These are phyloP conservation scores for Helicoverpa zea DNA, from an alignment of 1,140 invertebrate species.

Conservation along the genomic window DNA sequence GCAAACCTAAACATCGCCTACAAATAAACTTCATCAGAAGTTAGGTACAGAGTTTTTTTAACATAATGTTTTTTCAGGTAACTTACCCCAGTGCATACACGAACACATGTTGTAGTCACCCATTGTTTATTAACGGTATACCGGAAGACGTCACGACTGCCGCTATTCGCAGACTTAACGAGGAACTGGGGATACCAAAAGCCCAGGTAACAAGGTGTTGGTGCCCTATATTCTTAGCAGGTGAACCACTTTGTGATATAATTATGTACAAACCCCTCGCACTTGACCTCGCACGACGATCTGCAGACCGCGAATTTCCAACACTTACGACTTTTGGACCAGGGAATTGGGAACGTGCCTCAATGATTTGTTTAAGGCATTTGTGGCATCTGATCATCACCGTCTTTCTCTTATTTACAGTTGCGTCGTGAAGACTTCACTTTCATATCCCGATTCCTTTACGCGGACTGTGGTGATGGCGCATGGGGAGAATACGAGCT, in stretches of 20 bases:
- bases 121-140: slow-evolving; percentile 93
- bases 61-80: slow-evolving; percentile 84
- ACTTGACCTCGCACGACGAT: no score
- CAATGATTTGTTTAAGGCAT: no score
- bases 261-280: no score
- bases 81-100: slow-evolving; percentile 95
- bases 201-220: slow-evolving; percentile 55
- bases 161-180: slow-evolving; percentile 93
- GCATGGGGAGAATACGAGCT: slow-evolving; percentile 27
- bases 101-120: slow-evolving; percentile 99
- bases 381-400: no score
- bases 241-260: no score
- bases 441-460: slow-evolving; percentile 7
- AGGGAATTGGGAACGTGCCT: no score
- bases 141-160: slow-evolving; percentile 93
- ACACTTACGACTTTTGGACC: no score
- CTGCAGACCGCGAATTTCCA: no score
- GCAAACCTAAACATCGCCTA: no score
- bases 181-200: slow-evolving; percentile 94
- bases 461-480: slow-evolving; percentile 23
- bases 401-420: background rate
- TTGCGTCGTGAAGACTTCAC: slow-evolving; percentile 22
- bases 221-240: background rate
- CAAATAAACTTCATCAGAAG: no score
- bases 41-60: slow-evolving; percentile 33